These are phyloP conservation scores for Acanthosepion pharaonis DNA, from an alignment of 2,888 invertebrate species.

Conservation along the genomic window DNA sequence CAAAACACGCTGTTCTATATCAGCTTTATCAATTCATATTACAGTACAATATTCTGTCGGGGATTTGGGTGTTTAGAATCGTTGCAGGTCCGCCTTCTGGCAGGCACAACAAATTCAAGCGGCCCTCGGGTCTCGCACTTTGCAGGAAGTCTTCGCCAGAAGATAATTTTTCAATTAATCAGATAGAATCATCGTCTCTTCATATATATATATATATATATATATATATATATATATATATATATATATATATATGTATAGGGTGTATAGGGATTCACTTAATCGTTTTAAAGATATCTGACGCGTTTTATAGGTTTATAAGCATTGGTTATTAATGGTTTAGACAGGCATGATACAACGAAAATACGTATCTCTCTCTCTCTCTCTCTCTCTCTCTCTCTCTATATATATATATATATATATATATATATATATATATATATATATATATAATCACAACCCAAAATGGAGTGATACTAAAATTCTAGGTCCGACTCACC, in stretches of 20 bases:
- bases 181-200: neutral
- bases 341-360: neutral
- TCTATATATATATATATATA: neutral
- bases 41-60: too few relatives aligned
- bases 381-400: neutral
- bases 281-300: neutral
- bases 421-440: neutral
- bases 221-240: slow-evolving; percentile 8
- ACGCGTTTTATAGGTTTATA: neutral
- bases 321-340: neutral
- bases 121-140: neutral
- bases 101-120: neutral
- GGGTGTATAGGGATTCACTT: neutral
- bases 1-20: too few relatives aligned
- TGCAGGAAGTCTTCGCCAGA: neutral
- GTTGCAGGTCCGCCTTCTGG: neutral
- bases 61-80: neutral
- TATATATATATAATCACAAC: neutral
- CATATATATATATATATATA: neutral
- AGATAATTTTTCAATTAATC: neutral
- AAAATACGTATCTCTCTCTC: neutral
- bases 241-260: slow-evolving; percentile 23
- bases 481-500: too few relatives aligned
- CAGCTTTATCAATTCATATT: too few relatives aligned
- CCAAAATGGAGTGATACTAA: too few relatives aligned